A percentile compares a stretch with the other conserved stretches of the same genome.
These are phyloP conservation scores for Buathra laborator DNA, from an alignment of 2,888 invertebrate species.

Conservation along the genomic window DNA sequence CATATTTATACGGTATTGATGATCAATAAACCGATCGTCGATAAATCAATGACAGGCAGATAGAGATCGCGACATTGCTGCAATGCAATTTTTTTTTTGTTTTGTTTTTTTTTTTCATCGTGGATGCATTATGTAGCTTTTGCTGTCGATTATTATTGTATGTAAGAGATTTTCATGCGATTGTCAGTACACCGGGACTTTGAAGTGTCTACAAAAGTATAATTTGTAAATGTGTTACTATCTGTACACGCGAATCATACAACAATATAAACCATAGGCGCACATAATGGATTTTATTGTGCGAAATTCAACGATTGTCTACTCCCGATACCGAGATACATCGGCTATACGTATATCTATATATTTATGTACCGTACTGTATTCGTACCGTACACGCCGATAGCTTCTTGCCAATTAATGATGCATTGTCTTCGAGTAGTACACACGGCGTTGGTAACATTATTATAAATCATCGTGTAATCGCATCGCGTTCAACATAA, in stretches of 20 bases:
- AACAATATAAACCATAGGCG: slow-evolving; percentile 6
- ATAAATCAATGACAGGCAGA: slow-evolving; percentile 60
- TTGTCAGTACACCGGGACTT: slow-evolving; percentile 28
- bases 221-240: slow-evolving; percentile 37
- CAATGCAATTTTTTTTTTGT: slow-evolving; percentile 54
- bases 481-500: slow-evolving; percentile 61
- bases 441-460: slow-evolving; percentile 47
- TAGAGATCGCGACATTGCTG: slow-evolving; percentile 50
- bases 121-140: slow-evolving; percentile 40
- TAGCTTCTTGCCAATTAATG: slow-evolving; percentile 59
- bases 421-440: slow-evolving; percentile 61
- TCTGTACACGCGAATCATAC: slow-evolving; percentile 1
- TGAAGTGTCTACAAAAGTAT: slow-evolving; percentile 15
- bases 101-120: slow-evolving; percentile 6
- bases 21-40: slow-evolving; percentile 33
- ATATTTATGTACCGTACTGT: not conserved
- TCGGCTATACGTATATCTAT: slow-evolving; percentile 15
- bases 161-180: slow-evolving; percentile 42
- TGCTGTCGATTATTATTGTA: slow-evolving; percentile 39
- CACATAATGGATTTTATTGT: slow-evolving; percentile 36
- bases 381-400: slow-evolving; percentile 30
- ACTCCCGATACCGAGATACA: slow-evolving; percentile 28
- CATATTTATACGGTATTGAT: slow-evolving; percentile 8
- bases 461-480: slow-evolving; percentile 65
- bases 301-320: slow-evolving; percentile 43